These are phyloP conservation scores for Bursaphelenchus okinawaensis DNA, from an alignment of 2,888 invertebrate genomes.

Conservation along the genomic window DNA sequence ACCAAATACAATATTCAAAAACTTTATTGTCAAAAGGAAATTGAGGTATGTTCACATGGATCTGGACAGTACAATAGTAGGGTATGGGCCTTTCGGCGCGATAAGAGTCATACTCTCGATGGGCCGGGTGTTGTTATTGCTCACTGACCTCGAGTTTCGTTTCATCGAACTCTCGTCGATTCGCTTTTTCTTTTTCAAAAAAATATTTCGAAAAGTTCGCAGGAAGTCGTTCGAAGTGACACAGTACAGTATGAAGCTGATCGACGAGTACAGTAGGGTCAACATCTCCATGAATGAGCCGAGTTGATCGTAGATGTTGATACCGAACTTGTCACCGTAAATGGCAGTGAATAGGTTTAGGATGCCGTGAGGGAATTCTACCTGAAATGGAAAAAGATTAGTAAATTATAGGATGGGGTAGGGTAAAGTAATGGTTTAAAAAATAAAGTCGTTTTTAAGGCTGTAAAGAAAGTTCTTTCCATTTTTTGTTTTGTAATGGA, in stretches of 20 bases:
- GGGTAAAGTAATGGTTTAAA: too few species aligned
- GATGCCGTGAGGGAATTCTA: conserved; percentile 46
- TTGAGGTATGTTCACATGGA: not conserved
- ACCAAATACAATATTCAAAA: too few species aligned
- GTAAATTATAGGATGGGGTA: too few species aligned
- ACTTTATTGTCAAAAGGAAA: not conserved
- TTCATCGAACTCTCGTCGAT: not conserved
- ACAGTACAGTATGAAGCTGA: conserved; percentile 49
- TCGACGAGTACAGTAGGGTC: conserved; percentile 42
- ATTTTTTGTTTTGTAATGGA: too few species aligned
- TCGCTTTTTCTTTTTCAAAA: conserved; percentile 13
- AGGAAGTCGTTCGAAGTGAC: conserved; percentile 42
- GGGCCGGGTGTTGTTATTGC: not conserved
- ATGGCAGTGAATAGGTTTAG: conserved; percentile 42
- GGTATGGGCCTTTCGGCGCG: not conserved
- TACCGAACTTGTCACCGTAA: conserved; percentile 40
- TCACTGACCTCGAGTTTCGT: not conserved
- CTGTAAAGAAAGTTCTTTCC: too few species aligned
- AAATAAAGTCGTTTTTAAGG: too few species aligned
- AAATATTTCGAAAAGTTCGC: conserved; percentile 39
- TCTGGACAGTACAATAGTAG: not conserved
- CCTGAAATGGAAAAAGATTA: conserved; percentile 25
- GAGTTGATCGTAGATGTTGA: conserved; percentile 41
- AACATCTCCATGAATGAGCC: conserved; percentile 49
- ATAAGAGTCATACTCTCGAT: not conserved